These are phyloP conservation scores for Cyclophora albipunctata DNA, from an alignment of 2,888 invertebrate species.

Conservation along the genomic window DNA sequence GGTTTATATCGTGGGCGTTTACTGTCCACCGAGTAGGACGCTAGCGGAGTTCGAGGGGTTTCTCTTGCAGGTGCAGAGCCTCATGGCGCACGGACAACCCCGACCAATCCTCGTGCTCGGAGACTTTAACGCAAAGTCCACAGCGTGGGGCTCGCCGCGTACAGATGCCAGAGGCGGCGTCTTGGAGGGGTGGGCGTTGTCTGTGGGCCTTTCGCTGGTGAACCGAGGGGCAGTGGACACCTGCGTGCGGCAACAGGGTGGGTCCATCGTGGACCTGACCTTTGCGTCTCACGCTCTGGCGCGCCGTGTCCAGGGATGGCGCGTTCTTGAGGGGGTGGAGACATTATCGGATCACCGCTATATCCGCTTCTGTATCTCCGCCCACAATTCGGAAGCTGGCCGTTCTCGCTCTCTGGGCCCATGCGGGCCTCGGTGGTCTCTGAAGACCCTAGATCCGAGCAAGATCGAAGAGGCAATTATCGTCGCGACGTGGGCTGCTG, in stretches of 20 bases:
- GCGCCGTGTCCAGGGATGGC: not conserved
- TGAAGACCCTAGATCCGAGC: constrained; percentile 1
- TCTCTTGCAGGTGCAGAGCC: constrained; percentile 1
- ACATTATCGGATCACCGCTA: constrained; percentile 1
- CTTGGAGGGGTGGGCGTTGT: constrained; percentile 11
- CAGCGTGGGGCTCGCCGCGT: constrained; percentile 12
- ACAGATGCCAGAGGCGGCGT: not conserved
- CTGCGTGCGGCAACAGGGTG: constrained; percentile 3
- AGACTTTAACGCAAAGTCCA: constrained; percentile 16
- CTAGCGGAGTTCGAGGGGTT: constrained; percentile 2
- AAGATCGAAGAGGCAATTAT: not conserved
- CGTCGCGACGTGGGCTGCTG: constrained; percentile 1
- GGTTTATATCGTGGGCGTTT: constrained; percentile 1
- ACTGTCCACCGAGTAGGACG: constrained; percentile 9
- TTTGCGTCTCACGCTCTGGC: constrained; percentile 1
- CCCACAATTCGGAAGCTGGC: not conserved
- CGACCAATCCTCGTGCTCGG: not conserved
- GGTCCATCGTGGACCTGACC: constrained; percentile 2
- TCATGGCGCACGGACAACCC: constrained; percentile 4
- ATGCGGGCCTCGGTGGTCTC: constrained; percentile 2
- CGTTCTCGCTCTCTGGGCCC: not conserved
- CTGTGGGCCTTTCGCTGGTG: constrained; percentile 2
- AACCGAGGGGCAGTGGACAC: constrained; percentile 15
- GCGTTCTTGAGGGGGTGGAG: not conserved
- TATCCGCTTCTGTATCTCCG: constrained; percentile 6